phyloP scores from a whole-genome alignment of 2,888 invertebrate species.

The Plusia festucae region DNA sequence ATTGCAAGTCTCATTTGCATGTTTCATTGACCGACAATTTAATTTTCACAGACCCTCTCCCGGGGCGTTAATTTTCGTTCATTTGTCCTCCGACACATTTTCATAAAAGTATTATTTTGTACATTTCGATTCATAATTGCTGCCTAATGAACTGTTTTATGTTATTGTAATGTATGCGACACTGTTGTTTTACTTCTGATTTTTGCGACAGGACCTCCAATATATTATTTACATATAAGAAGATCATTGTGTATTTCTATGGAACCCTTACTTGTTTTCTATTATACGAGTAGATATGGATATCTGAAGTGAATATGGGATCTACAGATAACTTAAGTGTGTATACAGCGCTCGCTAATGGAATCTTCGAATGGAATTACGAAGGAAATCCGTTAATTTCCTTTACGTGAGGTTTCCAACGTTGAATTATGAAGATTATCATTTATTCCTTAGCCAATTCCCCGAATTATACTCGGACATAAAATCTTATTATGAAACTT shows the following conservation, averaged over 20 bases:
- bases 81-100: constrained; percentile 67
- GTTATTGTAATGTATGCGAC: constrained; percentile 37
- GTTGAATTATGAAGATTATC: constrained; percentile 28
- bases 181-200: constrained; percentile 29
- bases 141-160: constrained; percentile 60
- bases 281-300: too few relatives aligned
- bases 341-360: constrained; percentile 19
- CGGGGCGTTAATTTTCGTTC: constrained; percentile 72
- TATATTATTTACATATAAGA: neutral
- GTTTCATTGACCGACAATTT: constrained; percentile 85
- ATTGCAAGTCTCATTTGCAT: constrained; percentile 85
- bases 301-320: neutral
- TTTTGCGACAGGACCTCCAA: constrained; percentile 7
- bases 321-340: neutral
- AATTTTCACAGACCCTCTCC: constrained; percentile 74
- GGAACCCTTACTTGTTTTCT: neutral
- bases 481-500: constrained; percentile 12
- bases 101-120: constrained; percentile 62
- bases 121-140: constrained; percentile 66
- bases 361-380: constrained; percentile 26
- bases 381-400: constrained; percentile 46
- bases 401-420: constrained; percentile 33
- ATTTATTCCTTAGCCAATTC: constrained; percentile 16
- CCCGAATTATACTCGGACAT: constrained; percentile 12
- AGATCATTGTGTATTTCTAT: neutral